Evolutionary conservation across 2,113 vertebrate genomes (phyloP).

Genomic region (Bagarius yarrelli): DNA sequence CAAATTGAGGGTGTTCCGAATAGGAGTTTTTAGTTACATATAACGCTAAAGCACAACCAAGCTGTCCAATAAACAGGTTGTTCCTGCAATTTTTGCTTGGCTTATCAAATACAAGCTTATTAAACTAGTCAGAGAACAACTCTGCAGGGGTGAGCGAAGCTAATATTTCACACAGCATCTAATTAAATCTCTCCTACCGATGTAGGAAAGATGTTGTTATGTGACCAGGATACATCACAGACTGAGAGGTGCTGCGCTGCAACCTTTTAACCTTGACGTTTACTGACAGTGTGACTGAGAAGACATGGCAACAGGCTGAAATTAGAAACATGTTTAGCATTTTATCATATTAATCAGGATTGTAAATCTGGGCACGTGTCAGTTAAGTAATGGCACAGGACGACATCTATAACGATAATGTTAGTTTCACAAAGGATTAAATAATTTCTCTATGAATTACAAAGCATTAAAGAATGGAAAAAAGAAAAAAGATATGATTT

Average conservation of each 20-base stretch:
- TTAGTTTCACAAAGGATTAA: background rate
- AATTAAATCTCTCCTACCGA: constrained; percentile 32
- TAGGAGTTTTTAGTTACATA: constrained; percentile 15
- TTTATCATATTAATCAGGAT: background rate
- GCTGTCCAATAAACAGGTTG: constrained; percentile 23
- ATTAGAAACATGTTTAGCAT: background rate
- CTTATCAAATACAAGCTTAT: constrained; percentile 19
- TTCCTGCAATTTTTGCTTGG: background rate
- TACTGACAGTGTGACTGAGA: background rate
- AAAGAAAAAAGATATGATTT: too few relatives aligned
- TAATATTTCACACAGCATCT: constrained; percentile 39
- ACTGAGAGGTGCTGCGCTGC: background rate
- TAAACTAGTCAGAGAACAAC: constrained; percentile 1
- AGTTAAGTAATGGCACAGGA: background rate
- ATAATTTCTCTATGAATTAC: background rate
- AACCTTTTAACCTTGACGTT: constrained; percentile 2
- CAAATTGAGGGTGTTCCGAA: background rate
- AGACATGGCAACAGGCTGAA: background rate
- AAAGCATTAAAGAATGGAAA: too few relatives aligned
- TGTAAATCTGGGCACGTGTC: background rate
- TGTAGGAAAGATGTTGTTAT: constrained; percentile 40
- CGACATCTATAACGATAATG: background rate
- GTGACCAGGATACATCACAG: constrained; percentile 5
- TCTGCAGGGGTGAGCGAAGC: constrained; percentile 2
- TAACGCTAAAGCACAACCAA: constrained; percentile 6